Evolutionary conservation across 30 jellyfish, hydroid and myxozoan genomes (phyloP).

Genomic region (Turritopsis rubra): DNA sequence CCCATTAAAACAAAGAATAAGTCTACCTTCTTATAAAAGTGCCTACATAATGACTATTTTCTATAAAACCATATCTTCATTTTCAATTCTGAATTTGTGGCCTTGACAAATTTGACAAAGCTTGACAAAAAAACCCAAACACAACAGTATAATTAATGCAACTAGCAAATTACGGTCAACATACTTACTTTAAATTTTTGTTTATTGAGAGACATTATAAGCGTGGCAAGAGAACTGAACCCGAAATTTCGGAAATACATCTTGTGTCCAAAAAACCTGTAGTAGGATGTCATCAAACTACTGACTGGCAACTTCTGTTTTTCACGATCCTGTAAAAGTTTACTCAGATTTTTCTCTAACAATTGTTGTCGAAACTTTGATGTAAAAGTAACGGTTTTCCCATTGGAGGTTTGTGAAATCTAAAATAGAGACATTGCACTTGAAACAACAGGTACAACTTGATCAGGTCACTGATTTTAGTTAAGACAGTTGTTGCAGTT

Average conservation of each 20-base stretch:
- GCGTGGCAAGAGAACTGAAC: not conserved
- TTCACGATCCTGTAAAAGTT: not conserved
- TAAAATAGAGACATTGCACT: no score
- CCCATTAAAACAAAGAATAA: no score
- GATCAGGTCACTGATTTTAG: no score
- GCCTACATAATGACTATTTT: no score
- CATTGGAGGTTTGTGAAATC: not conserved
- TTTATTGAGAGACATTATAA: slow-evolving; percentile 2
- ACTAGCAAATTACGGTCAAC: not conserved
- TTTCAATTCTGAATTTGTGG: no score
- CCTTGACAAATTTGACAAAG: not conserved
- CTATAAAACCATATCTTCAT: no score
- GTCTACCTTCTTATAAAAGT: no score
- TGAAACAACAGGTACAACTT: no score
- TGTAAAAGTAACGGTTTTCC: slow-evolving; percentile 12
- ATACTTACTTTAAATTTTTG: slow-evolving; percentile 3
- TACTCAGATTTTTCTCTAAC: slow-evolving; percentile 1
- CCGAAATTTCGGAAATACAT: slow-evolving; percentile 19
- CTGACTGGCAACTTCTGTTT: slow-evolving; percentile 28
- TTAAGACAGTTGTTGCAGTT: no score
- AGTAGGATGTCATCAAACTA: slow-evolving; percentile 18
- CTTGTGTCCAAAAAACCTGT: slow-evolving; percentile 27
- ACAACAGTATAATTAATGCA: not conserved
- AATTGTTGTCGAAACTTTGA: not conserved
- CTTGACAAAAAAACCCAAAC: not conserved